phyloP scores from a whole-genome alignment of 2,113 vertebrate species.

The Mugil cephalus region DNA sequence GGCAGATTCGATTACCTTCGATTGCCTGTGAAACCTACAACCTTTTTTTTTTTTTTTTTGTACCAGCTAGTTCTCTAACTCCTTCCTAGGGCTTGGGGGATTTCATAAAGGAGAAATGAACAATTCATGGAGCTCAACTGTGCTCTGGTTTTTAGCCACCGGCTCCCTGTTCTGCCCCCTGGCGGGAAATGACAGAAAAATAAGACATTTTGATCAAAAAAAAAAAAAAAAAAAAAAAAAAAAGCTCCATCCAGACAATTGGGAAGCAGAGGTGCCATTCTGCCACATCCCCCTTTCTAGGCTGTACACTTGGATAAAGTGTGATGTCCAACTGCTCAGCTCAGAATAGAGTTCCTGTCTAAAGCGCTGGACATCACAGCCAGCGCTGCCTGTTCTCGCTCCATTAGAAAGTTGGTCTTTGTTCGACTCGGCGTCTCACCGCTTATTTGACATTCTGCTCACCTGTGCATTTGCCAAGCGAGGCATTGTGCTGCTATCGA shows the following conservation, averaged over 20 bases:
- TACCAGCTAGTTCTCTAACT: constrained; percentile 35
- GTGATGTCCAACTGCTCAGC: constrained; percentile 48
- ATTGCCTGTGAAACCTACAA: constrained; percentile 33
- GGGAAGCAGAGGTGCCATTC: constrained; percentile 35
- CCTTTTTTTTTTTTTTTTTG: constrained; percentile 15
- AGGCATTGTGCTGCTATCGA: constrained; percentile 72
- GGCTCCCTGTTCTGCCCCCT: constrained; percentile 17
- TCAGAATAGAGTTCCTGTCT: constrained; percentile 44
- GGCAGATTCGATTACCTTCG: constrained; percentile 36
- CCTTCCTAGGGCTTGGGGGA: constrained; percentile 27
- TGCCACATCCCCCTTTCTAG: constrained; percentile 9
- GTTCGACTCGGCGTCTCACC: constrained; percentile 23
- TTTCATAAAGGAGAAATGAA: constrained; percentile 60
- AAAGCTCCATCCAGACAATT: constrained; percentile 16
- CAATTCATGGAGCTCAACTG: constrained; percentile 53
- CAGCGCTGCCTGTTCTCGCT: constrained; percentile 46
- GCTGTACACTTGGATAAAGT: constrained; percentile 39
- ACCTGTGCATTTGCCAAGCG: constrained; percentile 63
- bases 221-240: too few species aligned
- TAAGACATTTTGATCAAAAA: constrained; percentile 34
- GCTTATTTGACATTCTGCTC: constrained; percentile 71
- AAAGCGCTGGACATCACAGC: constrained; percentile 49
- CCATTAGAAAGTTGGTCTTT: constrained; percentile 56
- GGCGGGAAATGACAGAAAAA: constrained; percentile 23
- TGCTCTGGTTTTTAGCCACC: constrained; percentile 49